Evolutionary conservation across 1,140 invertebrate genomes (phyloP).

Genomic region (Oryctes rhinoceros): DNA sequence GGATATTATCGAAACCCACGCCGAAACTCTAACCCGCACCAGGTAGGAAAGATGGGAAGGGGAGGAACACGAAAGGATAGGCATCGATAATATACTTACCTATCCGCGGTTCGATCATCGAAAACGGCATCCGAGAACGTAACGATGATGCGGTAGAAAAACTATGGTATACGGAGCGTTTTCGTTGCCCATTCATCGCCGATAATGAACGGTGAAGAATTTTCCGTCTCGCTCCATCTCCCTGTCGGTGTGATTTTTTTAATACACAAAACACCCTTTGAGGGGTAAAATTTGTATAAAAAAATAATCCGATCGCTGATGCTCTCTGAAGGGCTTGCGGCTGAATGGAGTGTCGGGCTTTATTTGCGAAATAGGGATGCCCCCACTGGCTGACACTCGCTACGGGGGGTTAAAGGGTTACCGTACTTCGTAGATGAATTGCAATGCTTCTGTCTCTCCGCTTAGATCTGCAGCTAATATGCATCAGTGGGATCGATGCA

Average conservation of each 20-base stretch:
- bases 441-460: not conserved
- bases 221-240: not conserved
- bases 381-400: conserved; percentile 43
- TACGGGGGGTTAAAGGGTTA: conserved; percentile 54
- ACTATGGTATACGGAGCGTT: not conserved
- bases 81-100: conserved; percentile 23
- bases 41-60: not conserved
- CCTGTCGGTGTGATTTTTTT: conserved; percentile 49
- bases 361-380: conserved; percentile 50
- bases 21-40: not conserved
- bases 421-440: not conserved
- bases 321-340: conserved; percentile 54
- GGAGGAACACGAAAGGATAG: not conserved
- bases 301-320: conserved; percentile 57
- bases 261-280: conserved; percentile 56
- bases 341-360: conserved; percentile 56
- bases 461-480: not conserved
- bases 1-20: conserved; percentile 28
- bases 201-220: conserved; percentile 47
- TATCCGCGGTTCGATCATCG: conserved; percentile 5
- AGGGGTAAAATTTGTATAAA: conserved; percentile 52
- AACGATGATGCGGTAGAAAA: not conserved
- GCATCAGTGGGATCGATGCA: not conserved
- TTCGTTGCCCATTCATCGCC: conserved; percentile 41
- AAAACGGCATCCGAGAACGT: not conserved